phyloP scores from a whole-genome alignment of 2,113 vertebrate genomes.

The Jacana jacana region DNA sequence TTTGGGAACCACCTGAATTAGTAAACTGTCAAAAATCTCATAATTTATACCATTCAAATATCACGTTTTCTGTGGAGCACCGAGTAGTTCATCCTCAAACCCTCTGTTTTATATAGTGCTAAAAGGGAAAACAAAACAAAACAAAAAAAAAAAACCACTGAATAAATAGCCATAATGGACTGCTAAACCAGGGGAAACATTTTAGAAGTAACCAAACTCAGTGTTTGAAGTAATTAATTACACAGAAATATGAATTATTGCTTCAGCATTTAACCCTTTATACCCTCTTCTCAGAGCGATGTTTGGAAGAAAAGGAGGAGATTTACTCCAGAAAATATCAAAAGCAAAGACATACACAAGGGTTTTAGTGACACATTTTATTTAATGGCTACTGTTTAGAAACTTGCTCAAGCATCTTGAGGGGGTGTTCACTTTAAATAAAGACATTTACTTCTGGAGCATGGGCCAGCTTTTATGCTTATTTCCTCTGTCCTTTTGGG shows the following conservation, averaged over 20 bases:
- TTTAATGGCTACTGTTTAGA: background rate
- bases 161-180: background rate
- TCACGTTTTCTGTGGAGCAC: background rate
- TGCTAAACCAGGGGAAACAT: background rate
- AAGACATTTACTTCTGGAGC: background rate
- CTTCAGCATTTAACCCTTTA: background rate
- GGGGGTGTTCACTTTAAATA: background rate
- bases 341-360: background rate
- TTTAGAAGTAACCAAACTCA: background rate
- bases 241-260: background rate
- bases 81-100: conserved; percentile 37
- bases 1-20: conserved; percentile 2
- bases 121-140: background rate
- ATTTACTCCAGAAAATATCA: background rate
- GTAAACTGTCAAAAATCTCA: background rate
- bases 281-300: background rate
- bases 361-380: background rate
- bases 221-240: background rate
- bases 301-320: background rate
- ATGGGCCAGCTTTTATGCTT: background rate
- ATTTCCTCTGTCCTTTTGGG: background rate
- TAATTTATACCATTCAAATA: conserved; percentile 7
- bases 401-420: background rate
- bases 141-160: no score
- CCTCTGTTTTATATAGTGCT: background rate